These are phyloP conservation scores for Trissonchulus sp. DNA, from an alignment of 2,888 invertebrate species.

Conservation along the genomic window DNA sequence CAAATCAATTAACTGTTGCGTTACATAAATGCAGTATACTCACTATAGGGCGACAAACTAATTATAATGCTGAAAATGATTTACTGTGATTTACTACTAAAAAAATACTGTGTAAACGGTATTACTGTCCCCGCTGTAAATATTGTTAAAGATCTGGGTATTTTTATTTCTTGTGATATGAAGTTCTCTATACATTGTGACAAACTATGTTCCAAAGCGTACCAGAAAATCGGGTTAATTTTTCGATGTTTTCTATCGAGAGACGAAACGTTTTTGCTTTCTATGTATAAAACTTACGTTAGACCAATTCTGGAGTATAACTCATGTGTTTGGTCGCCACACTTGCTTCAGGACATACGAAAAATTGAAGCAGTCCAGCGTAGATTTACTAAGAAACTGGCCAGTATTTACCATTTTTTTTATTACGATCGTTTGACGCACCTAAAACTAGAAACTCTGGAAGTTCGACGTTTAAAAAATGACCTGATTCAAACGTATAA, in stretches of 20 bases:
- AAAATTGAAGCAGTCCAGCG: too few species aligned
- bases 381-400: too few species aligned
- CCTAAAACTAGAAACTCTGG: too few species aligned
- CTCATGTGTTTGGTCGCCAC: conserved; percentile 19
- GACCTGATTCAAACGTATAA: neutral
- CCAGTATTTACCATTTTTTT: too few species aligned
- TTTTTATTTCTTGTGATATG: neutral
- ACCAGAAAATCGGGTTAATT: neutral
- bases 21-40: neutral
- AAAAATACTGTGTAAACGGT: too few species aligned
- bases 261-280: too few species aligned
- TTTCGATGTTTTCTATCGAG: neutral
- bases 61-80: neutral
- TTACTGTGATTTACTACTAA: too few species aligned
- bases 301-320: conserved; percentile 23
- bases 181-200: too few species aligned
- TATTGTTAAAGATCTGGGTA: conserved; percentile 6
- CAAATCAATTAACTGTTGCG: neutral
- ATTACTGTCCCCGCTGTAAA: neutral
- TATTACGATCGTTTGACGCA: neutral
- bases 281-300: too few species aligned
- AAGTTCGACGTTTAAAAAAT: too few species aligned
- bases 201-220: too few species aligned
- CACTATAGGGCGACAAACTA: neutral
- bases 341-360: too few species aligned